phyloP scores from a whole-genome alignment of 1,140 invertebrate genomes.

The Drosophila sulfurigaster region DNA sequence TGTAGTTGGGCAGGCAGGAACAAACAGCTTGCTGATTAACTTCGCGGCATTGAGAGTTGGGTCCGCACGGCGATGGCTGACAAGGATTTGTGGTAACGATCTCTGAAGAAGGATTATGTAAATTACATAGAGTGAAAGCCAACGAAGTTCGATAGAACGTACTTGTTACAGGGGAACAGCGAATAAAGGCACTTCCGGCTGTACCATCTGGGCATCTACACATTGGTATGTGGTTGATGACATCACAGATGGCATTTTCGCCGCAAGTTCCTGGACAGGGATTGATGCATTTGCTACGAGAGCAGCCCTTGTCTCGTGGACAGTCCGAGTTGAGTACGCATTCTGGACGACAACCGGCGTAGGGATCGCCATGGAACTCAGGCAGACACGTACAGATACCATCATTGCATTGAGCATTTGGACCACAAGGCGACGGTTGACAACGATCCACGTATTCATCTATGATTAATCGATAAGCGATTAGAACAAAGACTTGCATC shows the following conservation, averaged over 20 bases:
- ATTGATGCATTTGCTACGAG: conserved; percentile 92
- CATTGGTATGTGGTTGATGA: conserved; percentile 91
- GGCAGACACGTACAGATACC: conserved; percentile 91
- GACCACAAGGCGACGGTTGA: conserved; percentile 91
- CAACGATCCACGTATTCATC: conserved; percentile 91
- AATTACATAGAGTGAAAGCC: conserved; percentile 57
- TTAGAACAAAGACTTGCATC: conserved; percentile 73
- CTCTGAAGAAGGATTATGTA: conserved; percentile 86
- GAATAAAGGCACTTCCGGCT: conserved; percentile 90
- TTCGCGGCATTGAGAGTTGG: conserved; percentile 91
- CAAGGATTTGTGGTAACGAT: conserved; percentile 87
- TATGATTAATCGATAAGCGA: conserved; percentile 76
- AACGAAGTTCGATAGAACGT: conserved; percentile 78
- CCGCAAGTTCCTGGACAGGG: conserved; percentile 92
- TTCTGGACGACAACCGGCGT: conserved; percentile 92
- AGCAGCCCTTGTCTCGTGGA: conserved; percentile 89
- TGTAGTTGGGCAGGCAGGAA: conserved; percentile 88
- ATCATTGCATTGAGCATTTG: conserved; percentile 92
- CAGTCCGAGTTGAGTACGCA: conserved; percentile 94
- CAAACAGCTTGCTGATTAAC: conserved; percentile 89
- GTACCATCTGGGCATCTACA: conserved; percentile 91
- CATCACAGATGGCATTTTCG: conserved; percentile 91
- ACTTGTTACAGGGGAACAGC: conserved; percentile 85
- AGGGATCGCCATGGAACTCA: conserved; percentile 94
- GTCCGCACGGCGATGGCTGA: conserved; percentile 91